Conservation (phyloP, 2,113 vertebrate genomes). For the Cynoglossus semilaevis region DNA sequence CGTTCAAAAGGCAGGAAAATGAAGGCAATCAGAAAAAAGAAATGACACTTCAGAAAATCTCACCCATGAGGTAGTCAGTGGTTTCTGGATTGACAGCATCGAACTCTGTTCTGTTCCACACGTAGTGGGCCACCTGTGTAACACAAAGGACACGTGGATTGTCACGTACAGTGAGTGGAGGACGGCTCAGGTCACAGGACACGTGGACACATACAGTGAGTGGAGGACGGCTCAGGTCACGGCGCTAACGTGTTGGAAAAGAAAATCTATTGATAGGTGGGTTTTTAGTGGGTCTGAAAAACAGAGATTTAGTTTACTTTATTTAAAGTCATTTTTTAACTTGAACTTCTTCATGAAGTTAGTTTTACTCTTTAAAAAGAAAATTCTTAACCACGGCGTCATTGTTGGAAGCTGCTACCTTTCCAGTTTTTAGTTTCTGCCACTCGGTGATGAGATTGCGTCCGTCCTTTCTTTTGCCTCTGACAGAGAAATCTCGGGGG, state of each 20-base stretch:
- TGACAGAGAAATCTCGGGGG: slow-evolving; percentile 47
- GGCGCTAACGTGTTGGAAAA: no score
- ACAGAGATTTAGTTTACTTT: no score
- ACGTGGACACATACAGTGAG: no score
- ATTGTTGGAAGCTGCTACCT: slow-evolving; percentile 48
- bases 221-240: no score
- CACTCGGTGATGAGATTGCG: slow-evolving; percentile 74
- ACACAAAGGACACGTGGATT: slow-evolving; percentile 8
- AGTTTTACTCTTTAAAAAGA: not conserved
- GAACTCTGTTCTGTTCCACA: slow-evolving; percentile 76
- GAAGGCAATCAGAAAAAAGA: not conserved
- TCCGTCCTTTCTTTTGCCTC: slow-evolving; percentile 65
- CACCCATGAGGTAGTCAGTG: slow-evolving; percentile 80
- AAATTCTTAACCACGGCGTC: no score
- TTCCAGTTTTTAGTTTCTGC: slow-evolving; percentile 67
- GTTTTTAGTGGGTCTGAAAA: no score
- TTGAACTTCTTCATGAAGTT: no score
- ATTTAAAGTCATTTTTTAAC: no score
- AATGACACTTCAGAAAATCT: slow-evolving; percentile 3
- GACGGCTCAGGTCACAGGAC: not conserved
- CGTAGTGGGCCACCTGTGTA: slow-evolving; percentile 71
- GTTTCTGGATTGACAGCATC: slow-evolving; percentile 68
- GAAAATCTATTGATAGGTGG: no score
- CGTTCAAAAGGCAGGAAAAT: not conserved
- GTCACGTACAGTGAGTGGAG: slow-evolving; percentile 7